phyloP scores from a whole-genome alignment of 2,113 vertebrate species.

The Trichechus manatus region DNA sequence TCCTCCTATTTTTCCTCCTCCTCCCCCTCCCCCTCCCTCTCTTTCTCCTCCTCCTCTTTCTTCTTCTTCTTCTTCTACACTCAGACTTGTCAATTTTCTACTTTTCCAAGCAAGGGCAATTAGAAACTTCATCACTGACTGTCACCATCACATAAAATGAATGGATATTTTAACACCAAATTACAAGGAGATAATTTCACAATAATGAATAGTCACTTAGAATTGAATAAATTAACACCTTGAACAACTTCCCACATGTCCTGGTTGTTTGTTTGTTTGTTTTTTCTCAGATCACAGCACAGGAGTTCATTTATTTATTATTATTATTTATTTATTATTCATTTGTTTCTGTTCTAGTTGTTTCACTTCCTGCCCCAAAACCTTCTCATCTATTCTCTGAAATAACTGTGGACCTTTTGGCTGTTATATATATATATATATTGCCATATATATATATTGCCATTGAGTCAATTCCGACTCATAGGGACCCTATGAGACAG shows the following conservation, averaged over 20 bases:
- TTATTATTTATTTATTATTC: no score
- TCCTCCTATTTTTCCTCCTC: background rate
- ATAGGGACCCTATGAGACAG: no score
- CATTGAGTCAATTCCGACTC: no score
- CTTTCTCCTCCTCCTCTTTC: background rate
- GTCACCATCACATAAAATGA: conserved; percentile 31
- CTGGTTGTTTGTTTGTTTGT: background rate
- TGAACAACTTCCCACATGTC: background rate
- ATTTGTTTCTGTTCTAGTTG: no score
- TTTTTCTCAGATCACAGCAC: background rate
- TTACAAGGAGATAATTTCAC: conserved; percentile 45
- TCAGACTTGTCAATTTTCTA: background rate
- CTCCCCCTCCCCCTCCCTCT: background rate
- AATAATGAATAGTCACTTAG: conserved; percentile 58
- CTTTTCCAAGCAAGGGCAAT: conserved; percentile 19
- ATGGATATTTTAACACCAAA: conserved; percentile 46
- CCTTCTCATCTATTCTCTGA: no score
- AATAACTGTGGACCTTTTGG: no score
- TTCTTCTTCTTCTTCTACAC: background rate
- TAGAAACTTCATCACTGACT: conserved; percentile 57
- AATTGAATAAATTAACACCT: conserved; percentile 8
- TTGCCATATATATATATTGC: no score
- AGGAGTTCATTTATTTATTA: background rate
- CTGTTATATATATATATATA: no score
- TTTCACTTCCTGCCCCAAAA: no score